These are phyloP conservation scores for Chaunax sp. DNA, from an alignment of 2,797 vertebrate species.

Conservation along the genomic window DNA sequence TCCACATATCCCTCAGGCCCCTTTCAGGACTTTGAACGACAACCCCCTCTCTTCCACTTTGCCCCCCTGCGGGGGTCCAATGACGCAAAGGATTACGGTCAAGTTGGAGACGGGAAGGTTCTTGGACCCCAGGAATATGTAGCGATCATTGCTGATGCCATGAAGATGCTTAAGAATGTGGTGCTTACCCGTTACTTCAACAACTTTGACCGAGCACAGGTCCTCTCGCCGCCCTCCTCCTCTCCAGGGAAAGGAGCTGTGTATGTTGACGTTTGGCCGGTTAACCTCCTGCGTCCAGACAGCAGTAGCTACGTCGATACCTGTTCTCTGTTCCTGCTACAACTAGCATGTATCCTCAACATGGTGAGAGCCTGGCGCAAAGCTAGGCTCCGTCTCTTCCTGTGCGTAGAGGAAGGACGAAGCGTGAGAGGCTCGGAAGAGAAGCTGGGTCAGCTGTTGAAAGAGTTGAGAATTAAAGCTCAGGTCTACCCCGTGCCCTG, in stretches of 20 bases:
- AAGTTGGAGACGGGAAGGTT: conserved; percentile 70
- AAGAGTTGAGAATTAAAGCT: conserved; percentile 90
- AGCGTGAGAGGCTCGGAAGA: conserved; percentile 86
- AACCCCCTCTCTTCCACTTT: conserved; percentile 75
- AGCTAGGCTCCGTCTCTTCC: conserved; percentile 88
- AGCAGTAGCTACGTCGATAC: conserved; percentile 91
- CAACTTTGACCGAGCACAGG: conserved; percentile 79
- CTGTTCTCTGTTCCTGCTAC: conserved; percentile 92
- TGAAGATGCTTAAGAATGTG: conserved; percentile 94
- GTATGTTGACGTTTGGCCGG: conserved; percentile 91
- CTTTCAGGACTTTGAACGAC: conserved; percentile 40
- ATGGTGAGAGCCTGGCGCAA: conserved; percentile 90
- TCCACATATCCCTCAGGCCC: conserved; percentile 32
- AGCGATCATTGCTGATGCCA: conserved; percentile 87
- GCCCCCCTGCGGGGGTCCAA: conserved; percentile 66
- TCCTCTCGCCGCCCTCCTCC: conserved; percentile 54
- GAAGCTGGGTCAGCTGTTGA: conserved; percentile 89
- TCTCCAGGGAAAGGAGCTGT: conserved; percentile 41
- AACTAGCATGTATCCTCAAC: conserved; percentile 91
- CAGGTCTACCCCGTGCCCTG: conserved; percentile 86
- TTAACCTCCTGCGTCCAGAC: conserved; percentile 91
- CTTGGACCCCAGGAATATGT: conserved; percentile 88
- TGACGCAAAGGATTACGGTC: conserved; percentile 23
- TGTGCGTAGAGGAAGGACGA: conserved; percentile 89
- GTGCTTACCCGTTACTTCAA: conserved; percentile 88